Conservation (phyloP, 1,140 invertebrate species). For the Hycleus cichorii region DNA sequence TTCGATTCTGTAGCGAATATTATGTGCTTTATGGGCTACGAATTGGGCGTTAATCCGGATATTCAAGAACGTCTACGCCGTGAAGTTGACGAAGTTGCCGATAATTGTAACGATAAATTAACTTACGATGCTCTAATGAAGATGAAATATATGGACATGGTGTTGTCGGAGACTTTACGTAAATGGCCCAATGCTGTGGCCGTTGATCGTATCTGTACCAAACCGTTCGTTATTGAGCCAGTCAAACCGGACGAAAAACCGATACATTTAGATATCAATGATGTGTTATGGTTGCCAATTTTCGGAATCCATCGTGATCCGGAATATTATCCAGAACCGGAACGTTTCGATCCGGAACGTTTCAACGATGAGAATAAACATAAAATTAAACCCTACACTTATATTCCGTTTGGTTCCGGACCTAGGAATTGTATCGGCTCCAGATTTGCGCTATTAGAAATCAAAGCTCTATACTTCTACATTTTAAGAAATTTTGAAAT, state of each 20-base stretch:
- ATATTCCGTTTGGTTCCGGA: too few relatives aligned
- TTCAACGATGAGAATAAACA: too few relatives aligned
- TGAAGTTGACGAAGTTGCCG: conserved; percentile 37
- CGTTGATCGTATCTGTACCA: conserved; percentile 38
- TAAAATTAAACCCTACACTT: too few relatives aligned
- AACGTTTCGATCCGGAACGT: conserved; percentile 42
- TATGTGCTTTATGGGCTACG: conserved; percentile 36
- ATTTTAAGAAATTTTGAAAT: too few relatives aligned
- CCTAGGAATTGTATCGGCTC: too few relatives aligned
- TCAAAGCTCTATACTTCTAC: too few relatives aligned
- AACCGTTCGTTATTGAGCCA: conserved; percentile 28
- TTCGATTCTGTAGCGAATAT: conserved; percentile 37
- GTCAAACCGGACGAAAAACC: not conserved
- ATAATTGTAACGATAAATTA: conserved; percentile 22
- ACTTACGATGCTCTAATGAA: not conserved
- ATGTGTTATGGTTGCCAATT: conserved; percentile 30
- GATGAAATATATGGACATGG: conserved; percentile 16
- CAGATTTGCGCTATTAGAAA: too few relatives aligned
- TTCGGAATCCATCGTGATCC: conserved; percentile 30
- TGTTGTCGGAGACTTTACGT: too few relatives aligned
- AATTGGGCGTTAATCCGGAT: conserved; percentile 47
- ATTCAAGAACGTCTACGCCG: conserved; percentile 40
- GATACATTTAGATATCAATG: conserved; percentile 27
- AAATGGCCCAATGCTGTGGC: conserved; percentile 38
- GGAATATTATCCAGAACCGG: conserved; percentile 26